phyloP scores from a whole-genome alignment of 1,140 invertebrate genomes.

The Nasonia longicornis region DNA sequence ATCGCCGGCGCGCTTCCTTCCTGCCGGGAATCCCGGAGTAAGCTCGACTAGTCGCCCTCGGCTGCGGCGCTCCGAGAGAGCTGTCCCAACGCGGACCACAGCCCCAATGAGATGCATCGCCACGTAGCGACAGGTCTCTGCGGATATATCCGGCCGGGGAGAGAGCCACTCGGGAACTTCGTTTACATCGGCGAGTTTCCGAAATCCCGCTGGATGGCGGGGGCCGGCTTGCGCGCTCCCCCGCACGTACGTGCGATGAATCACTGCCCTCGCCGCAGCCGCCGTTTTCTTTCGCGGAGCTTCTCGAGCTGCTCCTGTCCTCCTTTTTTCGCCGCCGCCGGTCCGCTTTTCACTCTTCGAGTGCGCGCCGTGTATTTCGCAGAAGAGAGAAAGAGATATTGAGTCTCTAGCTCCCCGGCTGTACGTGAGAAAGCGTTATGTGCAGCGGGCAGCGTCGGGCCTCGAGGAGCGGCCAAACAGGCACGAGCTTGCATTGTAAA shows the following conservation, averaged over 20 bases:
- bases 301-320: neutral
- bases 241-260: conserved; percentile 57
- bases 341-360: neutral
- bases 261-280: conserved; percentile 43
- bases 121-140: conserved; percentile 54
- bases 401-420: neutral
- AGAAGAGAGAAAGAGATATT: neutral
- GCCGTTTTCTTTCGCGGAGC: conserved; percentile 17
- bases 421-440: neutral
- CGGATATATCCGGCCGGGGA: conserved; percentile 50
- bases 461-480: too few species aligned
- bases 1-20: neutral
- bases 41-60: neutral
- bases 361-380: neutral
- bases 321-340: neutral
- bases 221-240: conserved; percentile 42
- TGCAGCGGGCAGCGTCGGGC: too few species aligned
- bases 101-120: conserved; percentile 59
- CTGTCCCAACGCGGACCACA: conserved; percentile 9
- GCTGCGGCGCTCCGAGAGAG: conserved; percentile 12
- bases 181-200: conserved; percentile 54
- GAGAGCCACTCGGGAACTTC: conserved; percentile 56
- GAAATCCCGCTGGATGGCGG: conserved; percentile 52
- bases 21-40: conserved; percentile 15
- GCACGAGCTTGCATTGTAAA: neutral